Percentiles rank a stretch among this genome's conserved stretches.
phyloP scores from a whole-genome alignment of 2,113 vertebrate genomes.

The Notothenia rossii region DNA sequence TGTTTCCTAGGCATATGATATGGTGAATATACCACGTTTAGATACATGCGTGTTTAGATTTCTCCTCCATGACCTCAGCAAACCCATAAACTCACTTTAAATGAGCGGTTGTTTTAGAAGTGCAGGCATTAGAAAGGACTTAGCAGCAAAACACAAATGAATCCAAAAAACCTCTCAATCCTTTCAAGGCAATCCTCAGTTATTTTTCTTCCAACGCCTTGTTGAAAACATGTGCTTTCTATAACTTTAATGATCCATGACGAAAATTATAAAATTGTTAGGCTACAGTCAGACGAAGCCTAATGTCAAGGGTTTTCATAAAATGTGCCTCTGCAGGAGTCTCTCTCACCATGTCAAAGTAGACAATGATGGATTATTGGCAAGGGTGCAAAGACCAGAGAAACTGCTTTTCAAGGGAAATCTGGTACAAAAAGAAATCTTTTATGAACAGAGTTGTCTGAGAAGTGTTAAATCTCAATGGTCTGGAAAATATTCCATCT shows the following conservation, averaged over 20 bases:
- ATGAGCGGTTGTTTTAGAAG: conserved; percentile 1
- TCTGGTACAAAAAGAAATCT: conserved; percentile 40
- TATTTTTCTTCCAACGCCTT: conserved; percentile 3
- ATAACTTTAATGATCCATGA: conserved; percentile 30
- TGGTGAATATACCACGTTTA: background rate
- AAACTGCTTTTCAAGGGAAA: conserved; percentile 23
- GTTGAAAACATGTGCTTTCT: conserved; percentile 12
- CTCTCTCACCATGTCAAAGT: conserved; percentile 32
- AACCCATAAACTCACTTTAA: background rate
- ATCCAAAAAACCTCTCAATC: conserved; percentile 14
- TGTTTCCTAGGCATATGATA: conserved; percentile 67
- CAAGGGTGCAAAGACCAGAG: conserved; percentile 33
- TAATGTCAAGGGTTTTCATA: conserved; percentile 42
- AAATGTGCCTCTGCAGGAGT: conserved; percentile 18
- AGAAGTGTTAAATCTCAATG: conserved; percentile 32
- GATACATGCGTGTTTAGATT: conserved; percentile 9
- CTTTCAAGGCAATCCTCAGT: background rate
- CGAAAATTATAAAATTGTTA: conserved; percentile 28
- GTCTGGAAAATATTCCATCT: conserved; percentile 47
- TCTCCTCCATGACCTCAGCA: conserved; percentile 6
- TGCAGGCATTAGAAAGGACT: background rate
- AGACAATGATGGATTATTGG: conserved; percentile 18
- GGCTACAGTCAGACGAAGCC: conserved; percentile 37
- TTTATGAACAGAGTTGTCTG: conserved; percentile 50
- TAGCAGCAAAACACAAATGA: background rate